Percentiles rank a stretch among this genome's conserved stretches.
These are phyloP conservation scores for Numenius phaeopus DNA, from an alignment of 2,797 vertebrate species.

Conservation along the genomic window DNA sequence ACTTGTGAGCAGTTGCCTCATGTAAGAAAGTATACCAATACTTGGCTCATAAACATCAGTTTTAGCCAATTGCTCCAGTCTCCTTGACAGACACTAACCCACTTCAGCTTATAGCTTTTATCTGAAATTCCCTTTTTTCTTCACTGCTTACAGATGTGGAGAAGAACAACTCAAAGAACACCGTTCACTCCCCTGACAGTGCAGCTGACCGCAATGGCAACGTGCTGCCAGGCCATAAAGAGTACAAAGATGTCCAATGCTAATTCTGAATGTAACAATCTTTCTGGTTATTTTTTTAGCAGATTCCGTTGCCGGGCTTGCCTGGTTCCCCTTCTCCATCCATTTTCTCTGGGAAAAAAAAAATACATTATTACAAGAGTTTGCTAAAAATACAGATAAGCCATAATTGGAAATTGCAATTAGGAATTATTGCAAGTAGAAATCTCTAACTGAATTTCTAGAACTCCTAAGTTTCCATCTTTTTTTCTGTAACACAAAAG, in stretches of 20 bases:
- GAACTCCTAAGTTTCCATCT: neutral
- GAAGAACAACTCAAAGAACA: neutral
- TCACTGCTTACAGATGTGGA: neutral
- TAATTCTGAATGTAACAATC: neutral
- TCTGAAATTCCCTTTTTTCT: neutral
- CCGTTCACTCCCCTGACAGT: neutral
- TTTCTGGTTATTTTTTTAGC: neutral
- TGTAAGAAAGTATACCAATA: neutral
- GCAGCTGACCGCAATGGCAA: rapidly evolving
- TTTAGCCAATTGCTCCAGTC: neutral
- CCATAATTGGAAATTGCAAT: neutral
- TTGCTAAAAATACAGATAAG: neutral
- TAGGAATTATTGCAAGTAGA: neutral
- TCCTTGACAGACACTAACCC: neutral
- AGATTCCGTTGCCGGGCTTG: neutral
- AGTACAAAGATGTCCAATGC: neutral
- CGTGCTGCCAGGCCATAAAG: neutral
- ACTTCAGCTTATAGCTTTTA: neutral
- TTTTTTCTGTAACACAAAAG: neutral
- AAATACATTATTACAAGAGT: neutral
- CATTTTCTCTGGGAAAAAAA: neutral
- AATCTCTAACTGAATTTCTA: neutral
- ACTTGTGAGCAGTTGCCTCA: neutral
- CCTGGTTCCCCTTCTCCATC: neutral
- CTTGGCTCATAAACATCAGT: neutral